Percentiles rank a stretch among this genome's conserved stretches.
These are phyloP conservation scores for Drosophila teissieri DNA, from an alignment of 1,140 invertebrate species.

Conservation along the genomic window DNA sequence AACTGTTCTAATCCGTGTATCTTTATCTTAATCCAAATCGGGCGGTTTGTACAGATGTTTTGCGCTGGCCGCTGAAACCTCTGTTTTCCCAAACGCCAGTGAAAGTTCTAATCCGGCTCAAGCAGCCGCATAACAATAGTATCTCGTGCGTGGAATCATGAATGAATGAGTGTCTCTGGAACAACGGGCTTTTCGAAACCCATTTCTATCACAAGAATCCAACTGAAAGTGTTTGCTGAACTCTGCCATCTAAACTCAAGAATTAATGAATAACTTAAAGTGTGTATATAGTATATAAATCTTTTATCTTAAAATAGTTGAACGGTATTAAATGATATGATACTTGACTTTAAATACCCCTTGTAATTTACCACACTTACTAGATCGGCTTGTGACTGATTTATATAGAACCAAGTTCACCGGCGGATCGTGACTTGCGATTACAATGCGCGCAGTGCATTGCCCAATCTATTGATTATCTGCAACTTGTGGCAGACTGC, in stretches of 20 bases:
- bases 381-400: neutral
- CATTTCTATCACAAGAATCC: neutral
- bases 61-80: neutral
- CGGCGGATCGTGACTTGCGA: constrained; percentile 1
- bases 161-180: constrained; percentile 51
- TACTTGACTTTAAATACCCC: neutral
- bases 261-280: too few relatives aligned
- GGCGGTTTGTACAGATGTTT: neutral
- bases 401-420: neutral
- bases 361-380: neutral
- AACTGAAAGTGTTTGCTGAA: neutral
- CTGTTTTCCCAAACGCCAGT: constrained; percentile 56
- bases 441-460: constrained; percentile 10
- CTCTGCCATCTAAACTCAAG: too few relatives aligned
- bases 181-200: constrained; percentile 32
- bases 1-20: constrained; percentile 12
- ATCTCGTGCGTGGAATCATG: constrained; percentile 57
- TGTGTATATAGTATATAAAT: too few relatives aligned
- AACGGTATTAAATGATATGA: neutral
- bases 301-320: too few relatives aligned
- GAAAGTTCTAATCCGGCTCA: constrained; percentile 77
- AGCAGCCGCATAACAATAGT: constrained; percentile 41
- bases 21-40: constrained; percentile 10
- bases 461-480: constrained; percentile 20
- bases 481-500: constrained; percentile 11